Evolutionary conservation across 2,113 vertebrate species (phyloP).

Genomic region (Daphoenositta chrysoptera): DNA sequence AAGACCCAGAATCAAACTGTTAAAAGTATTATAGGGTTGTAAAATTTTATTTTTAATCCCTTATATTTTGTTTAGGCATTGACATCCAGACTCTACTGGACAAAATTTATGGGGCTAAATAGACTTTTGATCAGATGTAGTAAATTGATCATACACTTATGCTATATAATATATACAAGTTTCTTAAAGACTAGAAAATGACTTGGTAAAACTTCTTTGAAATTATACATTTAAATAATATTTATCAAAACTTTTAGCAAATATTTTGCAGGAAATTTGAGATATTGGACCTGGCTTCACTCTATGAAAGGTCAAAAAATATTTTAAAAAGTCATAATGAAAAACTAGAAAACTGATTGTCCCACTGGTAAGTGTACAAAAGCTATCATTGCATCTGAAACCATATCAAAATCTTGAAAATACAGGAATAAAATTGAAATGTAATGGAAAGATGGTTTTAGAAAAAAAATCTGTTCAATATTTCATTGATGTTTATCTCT

Average conservation of each 20-base stretch:
- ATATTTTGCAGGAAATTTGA: not conserved
- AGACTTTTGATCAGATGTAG: not conserved
- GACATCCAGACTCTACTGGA: not conserved
- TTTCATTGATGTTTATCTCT: not conserved
- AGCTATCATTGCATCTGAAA: not conserved
- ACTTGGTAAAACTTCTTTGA: not conserved
- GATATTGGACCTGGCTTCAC: accelerated
- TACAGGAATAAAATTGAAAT: not conserved
- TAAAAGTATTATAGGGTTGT: not conserved
- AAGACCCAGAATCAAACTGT: not conserved
- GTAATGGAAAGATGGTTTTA: not conserved
- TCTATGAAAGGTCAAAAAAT: not conserved
- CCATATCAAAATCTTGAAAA: not conserved
- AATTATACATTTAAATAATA: not conserved
- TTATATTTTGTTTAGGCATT: not conserved
- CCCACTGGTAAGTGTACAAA: not conserved
- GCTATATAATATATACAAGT: not conserved
- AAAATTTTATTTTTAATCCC: not conserved
- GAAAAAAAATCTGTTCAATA: not conserved
- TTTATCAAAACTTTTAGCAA: not conserved
- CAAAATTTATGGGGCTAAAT: not conserved
- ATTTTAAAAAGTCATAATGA: not conserved
- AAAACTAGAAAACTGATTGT: not conserved
- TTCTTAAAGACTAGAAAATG: not conserved
- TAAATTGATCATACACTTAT: not conserved